Conservation (phyloP, 2,113 vertebrate genomes). For the Nyctereutes procyonoides region DNA sequence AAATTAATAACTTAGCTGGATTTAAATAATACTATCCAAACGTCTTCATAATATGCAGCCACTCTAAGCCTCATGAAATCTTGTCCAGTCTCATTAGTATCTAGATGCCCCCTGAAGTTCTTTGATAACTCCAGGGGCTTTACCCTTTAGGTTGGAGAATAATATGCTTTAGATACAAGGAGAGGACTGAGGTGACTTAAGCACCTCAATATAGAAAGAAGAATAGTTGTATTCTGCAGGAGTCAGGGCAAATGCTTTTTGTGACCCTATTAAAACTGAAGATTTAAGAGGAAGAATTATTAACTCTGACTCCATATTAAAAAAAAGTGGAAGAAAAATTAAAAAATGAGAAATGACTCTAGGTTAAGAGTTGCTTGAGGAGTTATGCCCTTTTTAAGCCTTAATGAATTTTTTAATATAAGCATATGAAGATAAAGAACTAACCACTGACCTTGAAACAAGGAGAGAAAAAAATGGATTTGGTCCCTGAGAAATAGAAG, state of each 20-base stretch:
- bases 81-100: background rate
- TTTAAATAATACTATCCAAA: conserved; percentile 56
- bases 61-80: background rate
- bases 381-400: conserved; percentile 62
- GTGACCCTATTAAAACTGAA: conserved; percentile 69
- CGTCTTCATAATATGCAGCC: background rate
- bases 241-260: conserved; percentile 49
- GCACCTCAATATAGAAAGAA: conserved; percentile 6
- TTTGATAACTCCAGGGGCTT: background rate
- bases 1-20: conserved; percentile 16
- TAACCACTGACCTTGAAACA: conserved; percentile 69
- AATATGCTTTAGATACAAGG: conserved; percentile 46
- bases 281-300: conserved; percentile 68
- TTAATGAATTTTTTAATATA: conserved; percentile 58
- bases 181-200: conserved; percentile 20
- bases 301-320: conserved; percentile 51
- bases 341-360: conserved; percentile 58
- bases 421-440: conserved; percentile 70
- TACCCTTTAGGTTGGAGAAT: conserved; percentile 43
- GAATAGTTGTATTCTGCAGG: conserved; percentile 38
- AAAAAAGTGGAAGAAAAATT: conserved; percentile 21
- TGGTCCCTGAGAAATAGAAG: conserved; percentile 68
- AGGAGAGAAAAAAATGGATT: conserved; percentile 58
- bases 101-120: background rate
- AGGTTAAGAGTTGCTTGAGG: conserved; percentile 67